Percentiles rank a stretch among this genome's conserved stretches.
Evolutionary conservation across 2,888 invertebrate genomes (phyloP).

Genomic region (Hypsopygia costalis): DNA sequence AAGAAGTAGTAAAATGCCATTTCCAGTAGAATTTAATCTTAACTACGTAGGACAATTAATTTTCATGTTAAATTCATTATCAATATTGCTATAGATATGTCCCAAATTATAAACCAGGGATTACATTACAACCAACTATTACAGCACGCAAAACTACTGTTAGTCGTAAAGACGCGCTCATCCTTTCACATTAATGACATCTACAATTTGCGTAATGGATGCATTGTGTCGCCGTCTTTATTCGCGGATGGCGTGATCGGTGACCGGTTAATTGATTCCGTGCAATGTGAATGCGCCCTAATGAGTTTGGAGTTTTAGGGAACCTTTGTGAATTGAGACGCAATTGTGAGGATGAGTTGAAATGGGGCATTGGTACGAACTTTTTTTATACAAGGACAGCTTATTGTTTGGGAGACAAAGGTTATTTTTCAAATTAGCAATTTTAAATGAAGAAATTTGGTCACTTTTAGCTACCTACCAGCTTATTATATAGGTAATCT

Average conservation of each 20-base stretch:
- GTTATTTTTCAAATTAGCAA: not conserved
- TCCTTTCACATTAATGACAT: slow-evolving; percentile 40
- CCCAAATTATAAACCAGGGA: slow-evolving; percentile 30
- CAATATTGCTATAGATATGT: slow-evolving; percentile 4
- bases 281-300: slow-evolving; percentile 45
- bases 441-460: no score
- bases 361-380: no score
- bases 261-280: slow-evolving; percentile 50
- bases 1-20: no score
- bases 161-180: slow-evolving; percentile 32
- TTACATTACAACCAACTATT: slow-evolving; percentile 33
- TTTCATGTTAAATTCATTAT: no score
- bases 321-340: slow-evolving; percentile 1
- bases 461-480: no score
- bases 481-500: no score
- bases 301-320: slow-evolving; percentile 24
- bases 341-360: not conserved
- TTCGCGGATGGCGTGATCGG: slow-evolving; percentile 63
- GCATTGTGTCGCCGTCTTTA: slow-evolving; percentile 67
- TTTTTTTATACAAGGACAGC: not conserved
- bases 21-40: no score
- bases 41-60: no score
- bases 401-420: no score
- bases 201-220: slow-evolving; percentile 75
- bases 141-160: slow-evolving; percentile 70